These are phyloP conservation scores for Theretra japonica DNA, from an alignment of 2,888 invertebrate species.

Conservation along the genomic window DNA sequence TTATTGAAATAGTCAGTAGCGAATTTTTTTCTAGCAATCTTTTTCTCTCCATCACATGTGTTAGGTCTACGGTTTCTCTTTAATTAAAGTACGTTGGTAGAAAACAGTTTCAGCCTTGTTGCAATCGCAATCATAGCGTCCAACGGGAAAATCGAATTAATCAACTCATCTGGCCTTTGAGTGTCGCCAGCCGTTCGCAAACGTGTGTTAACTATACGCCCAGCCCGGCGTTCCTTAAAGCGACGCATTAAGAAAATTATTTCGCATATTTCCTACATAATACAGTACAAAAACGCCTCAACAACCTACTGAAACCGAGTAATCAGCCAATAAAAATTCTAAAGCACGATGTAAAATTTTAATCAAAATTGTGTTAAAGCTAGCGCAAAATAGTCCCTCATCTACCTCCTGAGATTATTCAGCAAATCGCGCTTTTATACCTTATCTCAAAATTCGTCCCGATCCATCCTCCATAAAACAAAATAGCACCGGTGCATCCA, in stretches of 20 bases:
- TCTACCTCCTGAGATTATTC: constrained; percentile 23
- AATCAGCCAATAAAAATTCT: constrained; percentile 44
- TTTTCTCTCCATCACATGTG: constrained; percentile 23
- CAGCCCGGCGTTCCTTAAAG: neutral
- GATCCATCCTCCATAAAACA: constrained; percentile 15
- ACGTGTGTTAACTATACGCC: constrained; percentile 65
- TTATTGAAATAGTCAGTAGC: neutral
- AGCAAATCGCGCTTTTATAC: constrained; percentile 26
- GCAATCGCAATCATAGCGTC: constrained; percentile 72
- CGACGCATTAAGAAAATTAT: constrained; percentile 29
- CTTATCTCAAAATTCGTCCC: constrained; percentile 5
- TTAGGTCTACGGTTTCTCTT: constrained; percentile 24
- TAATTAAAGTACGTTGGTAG: constrained; percentile 52
- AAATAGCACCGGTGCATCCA: constrained; percentile 14
- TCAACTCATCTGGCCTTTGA: constrained; percentile 73
- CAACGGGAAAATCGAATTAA: constrained; percentile 76
- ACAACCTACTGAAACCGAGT: constrained; percentile 39
- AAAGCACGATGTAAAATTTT: constrained; percentile 45
- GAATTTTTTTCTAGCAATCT: constrained; percentile 9
- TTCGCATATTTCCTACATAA: constrained; percentile 23
- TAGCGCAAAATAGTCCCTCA: constrained; percentile 36
- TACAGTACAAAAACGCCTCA: constrained; percentile 32
- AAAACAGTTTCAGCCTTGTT: constrained; percentile 62
- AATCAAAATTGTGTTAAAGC: constrained; percentile 44
- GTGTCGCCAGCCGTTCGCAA: constrained; percentile 62